Percentiles rank a stretch among this genome's conserved stretches.
Conservation (phyloP, 2,797 vertebrate genomes). For the Peromyscus attwateri region DNA sequence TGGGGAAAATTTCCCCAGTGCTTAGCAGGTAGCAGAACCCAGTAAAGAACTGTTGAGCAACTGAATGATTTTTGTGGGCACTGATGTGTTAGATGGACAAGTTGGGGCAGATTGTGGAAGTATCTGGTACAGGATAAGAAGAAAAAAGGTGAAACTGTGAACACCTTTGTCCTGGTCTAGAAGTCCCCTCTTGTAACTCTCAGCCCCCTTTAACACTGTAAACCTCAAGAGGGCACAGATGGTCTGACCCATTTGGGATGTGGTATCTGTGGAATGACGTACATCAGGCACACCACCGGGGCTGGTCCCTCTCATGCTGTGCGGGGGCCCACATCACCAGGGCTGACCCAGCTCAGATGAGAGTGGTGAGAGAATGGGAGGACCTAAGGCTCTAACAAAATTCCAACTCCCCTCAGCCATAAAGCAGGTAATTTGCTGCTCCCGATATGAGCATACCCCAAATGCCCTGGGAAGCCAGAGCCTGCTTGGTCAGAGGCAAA, state of each 20-base stretch:
- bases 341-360: background rate
- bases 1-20: background rate
- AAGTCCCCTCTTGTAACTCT: background rate
- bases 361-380: background rate
- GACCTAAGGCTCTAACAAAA: background rate
- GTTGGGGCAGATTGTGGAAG: background rate
- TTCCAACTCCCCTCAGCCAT: background rate
- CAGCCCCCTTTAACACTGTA: background rate
- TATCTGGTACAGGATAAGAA: background rate
- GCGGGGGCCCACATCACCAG: background rate
- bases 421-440: background rate
- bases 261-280: background rate
- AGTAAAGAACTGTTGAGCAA: background rate
- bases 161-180: background rate
- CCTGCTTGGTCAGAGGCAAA: constrained; percentile 33
- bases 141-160: background rate
- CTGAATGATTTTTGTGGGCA: background rate
- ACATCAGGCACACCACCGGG: background rate
- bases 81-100: background rate
- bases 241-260: background rate
- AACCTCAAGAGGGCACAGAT: background rate
- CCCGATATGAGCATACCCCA: background rate
- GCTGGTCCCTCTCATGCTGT: background rate
- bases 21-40: background rate
- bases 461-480: background rate